These are phyloP conservation scores for Anarhynchus alexandrinus DNA, from an alignment of 2,113 vertebrate species.

Conservation along the genomic window DNA sequence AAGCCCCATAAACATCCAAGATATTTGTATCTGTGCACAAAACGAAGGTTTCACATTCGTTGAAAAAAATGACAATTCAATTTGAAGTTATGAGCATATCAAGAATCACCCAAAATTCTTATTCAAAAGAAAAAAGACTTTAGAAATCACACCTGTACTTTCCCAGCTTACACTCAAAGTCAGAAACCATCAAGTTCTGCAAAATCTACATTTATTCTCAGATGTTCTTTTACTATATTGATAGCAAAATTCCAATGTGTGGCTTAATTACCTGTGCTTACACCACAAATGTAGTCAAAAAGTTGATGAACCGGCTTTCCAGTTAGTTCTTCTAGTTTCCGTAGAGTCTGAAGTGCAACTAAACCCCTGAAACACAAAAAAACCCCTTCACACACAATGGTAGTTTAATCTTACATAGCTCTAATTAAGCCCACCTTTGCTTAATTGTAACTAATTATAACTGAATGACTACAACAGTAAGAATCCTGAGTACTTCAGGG, in stretches of 20 bases:
- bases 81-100: not conserved
- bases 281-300: constrained; percentile 97
- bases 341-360: constrained; percentile 90
- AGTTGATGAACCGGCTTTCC: constrained; percentile 92
- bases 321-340: constrained; percentile 88
- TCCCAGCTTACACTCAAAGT: not conserved
- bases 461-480: not conserved
- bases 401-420: not conserved
- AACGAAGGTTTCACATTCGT: not conserved
- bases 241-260: not conserved
- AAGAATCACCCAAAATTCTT: not conserved
- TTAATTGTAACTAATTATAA: not conserved
- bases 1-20: not conserved
- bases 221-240: not conserved
- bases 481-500: not conserved
- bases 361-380: constrained; percentile 82
- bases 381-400: not conserved
- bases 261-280: constrained; percentile 89
- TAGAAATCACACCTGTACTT: not conserved
- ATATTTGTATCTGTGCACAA: not conserved
- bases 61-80: not conserved
- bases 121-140: not conserved
- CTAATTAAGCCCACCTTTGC: not conserved
- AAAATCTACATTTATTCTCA: not conserved
- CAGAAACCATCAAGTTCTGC: not conserved